Base-by-base conservation (phyloP, 2,888 invertebrate genomes). In the Phragmatobia fuliginosa region DNA sequence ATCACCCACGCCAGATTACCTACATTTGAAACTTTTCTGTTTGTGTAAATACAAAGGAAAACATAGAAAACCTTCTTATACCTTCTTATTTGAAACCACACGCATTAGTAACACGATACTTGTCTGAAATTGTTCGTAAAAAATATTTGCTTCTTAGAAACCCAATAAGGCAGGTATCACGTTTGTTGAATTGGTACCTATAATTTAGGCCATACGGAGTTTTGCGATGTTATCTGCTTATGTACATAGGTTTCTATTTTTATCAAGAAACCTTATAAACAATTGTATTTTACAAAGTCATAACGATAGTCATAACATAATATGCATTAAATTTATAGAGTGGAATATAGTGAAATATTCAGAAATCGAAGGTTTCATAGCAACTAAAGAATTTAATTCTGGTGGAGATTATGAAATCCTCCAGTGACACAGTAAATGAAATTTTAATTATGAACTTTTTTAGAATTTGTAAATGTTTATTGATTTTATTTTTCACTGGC, bases 61-160 rank as follows among this genome's bases (percentile, higher is more conserved):
- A 70, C 56, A 61, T 38, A 67, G 52, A 67, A 64, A 52, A 71
- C 63, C 31, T 67, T 64, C 56, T 64, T 38, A 60, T 31, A 28
- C n/a, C 52, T 63, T 56, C 52, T 65, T 61, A 61, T 25, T 58
- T 68, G 45, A 49, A 59, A 64, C 64, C 60, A 56, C 61, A 70
- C 36, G 64, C 61, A 56, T 69, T 61, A 69, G 65, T 69, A 65
- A 65, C 52, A 33, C 52, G 65, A 69, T 69, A 62, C 52, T 67
- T 11, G 45, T 18, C 25, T 31, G 45, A 69, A 60, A 49, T 64
- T 64, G 64, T 63, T 49, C 41, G 68, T 62, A 41, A 68, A 64
- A 45, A 67, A 66, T 67, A 45, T 62, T 52, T 49, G 61, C 41
- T 61, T 41, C 28, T 36, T 52, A 36, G 64, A 67, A 67, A 67